Evolutionary conservation across 1,140 invertebrate species (phyloP).

Genomic region (Zaprionus gabonicus): DNA sequence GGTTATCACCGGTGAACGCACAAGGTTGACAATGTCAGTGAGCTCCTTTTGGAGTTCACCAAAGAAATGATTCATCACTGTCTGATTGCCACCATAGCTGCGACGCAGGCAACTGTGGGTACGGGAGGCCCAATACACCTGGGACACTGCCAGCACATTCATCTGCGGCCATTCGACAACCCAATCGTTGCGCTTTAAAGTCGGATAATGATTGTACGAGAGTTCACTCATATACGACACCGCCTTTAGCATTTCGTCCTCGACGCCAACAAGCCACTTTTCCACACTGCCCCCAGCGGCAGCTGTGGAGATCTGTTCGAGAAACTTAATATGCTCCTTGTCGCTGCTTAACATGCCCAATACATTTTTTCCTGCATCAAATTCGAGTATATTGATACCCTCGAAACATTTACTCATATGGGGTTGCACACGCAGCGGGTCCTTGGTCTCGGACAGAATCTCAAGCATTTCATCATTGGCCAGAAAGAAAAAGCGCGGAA

Average conservation of each 20-base stretch:
- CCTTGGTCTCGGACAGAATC: constrained; percentile 96
- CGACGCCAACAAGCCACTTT: constrained; percentile 95
- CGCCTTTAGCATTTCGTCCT: constrained; percentile 92
- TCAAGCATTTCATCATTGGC: constrained; percentile 98
- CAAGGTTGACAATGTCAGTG: constrained; percentile 88
- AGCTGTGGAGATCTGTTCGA: constrained; percentile 89
- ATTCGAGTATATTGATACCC: constrained; percentile 89
- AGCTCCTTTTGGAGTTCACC: constrained; percentile 86
- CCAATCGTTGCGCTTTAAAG: constrained; percentile 89
- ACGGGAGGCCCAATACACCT: constrained; percentile 94
- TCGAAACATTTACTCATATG: constrained; percentile 97
- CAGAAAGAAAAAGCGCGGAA: constrained; percentile 97
- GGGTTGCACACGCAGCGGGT: constrained; percentile 94
- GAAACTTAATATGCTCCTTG: constrained; percentile 91
- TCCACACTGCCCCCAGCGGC: constrained; percentile 95
- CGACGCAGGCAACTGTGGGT: constrained; percentile 89
- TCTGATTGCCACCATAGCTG: constrained; percentile 85
- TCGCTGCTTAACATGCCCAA: constrained; percentile 94
- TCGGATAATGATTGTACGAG: constrained; percentile 90
- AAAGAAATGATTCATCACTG: constrained; percentile 86
- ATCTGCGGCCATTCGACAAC: constrained; percentile 95
- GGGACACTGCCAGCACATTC: constrained; percentile 93
- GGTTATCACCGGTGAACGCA: constrained; percentile 86
- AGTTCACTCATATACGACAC: constrained; percentile 90
- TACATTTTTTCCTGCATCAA: constrained; percentile 92